phyloP scores from a whole-genome alignment of 1,140 invertebrate genomes.

The Antheraea pernyi region DNA sequence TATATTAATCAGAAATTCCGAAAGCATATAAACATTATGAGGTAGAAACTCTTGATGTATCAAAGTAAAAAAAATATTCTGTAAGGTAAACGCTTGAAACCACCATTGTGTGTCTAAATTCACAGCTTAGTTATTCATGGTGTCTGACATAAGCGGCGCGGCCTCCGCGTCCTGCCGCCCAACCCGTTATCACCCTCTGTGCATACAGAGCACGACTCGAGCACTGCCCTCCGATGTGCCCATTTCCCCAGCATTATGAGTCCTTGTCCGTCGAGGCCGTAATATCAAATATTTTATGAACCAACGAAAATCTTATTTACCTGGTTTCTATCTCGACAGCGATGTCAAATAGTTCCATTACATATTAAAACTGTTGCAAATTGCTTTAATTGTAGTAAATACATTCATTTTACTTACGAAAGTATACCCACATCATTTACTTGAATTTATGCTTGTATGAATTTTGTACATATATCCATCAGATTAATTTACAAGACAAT shows the following conservation, averaged over 20 bases:
- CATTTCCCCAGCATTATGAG: conserved; percentile 29
- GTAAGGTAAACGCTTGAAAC: background rate
- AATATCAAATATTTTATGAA: background rate
- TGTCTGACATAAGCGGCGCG: conserved; percentile 33
- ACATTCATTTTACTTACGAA: too few relatives aligned
- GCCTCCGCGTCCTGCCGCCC: conserved; percentile 22
- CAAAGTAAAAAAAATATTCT: background rate
- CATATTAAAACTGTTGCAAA: too few relatives aligned
- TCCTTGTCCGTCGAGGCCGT: conserved; percentile 24
- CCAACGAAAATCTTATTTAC: background rate
- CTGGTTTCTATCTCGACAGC: background rate
- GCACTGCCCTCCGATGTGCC: conserved; percentile 39
- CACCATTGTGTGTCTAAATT: conserved; percentile 48
- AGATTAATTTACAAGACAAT: too few relatives aligned
- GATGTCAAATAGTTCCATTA: too few relatives aligned
- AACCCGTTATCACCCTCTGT: conserved; percentile 42
- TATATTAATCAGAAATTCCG: too few relatives aligned
- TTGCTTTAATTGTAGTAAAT: too few relatives aligned
- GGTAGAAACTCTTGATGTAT: background rate
- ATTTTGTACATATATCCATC: too few relatives aligned
- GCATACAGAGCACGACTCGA: conserved; percentile 53
- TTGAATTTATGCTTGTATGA: too few relatives aligned
- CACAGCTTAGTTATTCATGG: conserved; percentile 60
- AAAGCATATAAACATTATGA: too few relatives aligned
- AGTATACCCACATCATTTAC: too few relatives aligned